These are phyloP conservation scores for Cerastoderma edule DNA, from an alignment of 2,888 invertebrate species.

Conservation along the genomic window DNA sequence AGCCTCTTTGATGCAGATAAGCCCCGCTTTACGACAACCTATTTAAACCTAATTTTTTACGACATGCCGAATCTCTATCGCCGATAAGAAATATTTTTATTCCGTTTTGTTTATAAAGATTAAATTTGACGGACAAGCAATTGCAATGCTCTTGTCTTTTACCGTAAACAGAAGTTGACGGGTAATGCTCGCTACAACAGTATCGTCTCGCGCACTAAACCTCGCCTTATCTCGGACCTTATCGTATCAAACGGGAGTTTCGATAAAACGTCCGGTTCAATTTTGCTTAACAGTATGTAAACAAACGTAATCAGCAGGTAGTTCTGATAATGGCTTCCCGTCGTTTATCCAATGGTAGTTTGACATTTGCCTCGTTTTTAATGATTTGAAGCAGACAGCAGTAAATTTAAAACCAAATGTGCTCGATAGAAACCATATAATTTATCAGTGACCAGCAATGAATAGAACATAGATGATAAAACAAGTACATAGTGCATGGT, in stretches of 20 bases:
- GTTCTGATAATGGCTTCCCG: slow-evolving; percentile 2
- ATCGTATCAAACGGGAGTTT: slow-evolving; percentile 24
- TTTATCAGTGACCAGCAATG: too few relatives aligned
- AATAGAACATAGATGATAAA: too few relatives aligned
- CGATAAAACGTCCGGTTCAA: slow-evolving; percentile 25
- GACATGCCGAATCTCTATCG: neutral
- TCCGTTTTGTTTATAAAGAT: slow-evolving; percentile 24
- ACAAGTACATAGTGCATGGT: too few relatives aligned
- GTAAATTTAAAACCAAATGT: too few relatives aligned
- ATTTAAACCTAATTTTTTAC: slow-evolving; percentile 1
- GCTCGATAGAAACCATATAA: too few relatives aligned
- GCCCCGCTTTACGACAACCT: slow-evolving; percentile 11
- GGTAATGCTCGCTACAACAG: slow-evolving; percentile 12
- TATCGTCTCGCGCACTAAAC: slow-evolving; percentile 28
- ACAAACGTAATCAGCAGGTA: slow-evolving; percentile 25
- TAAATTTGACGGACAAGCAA: slow-evolving; percentile 16
- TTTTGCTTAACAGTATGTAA: slow-evolving; percentile 17
- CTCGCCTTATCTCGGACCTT: slow-evolving; percentile 28
- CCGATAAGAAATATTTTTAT: slow-evolving; percentile 21
- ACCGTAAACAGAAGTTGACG: slow-evolving; percentile 25
- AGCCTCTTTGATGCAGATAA: slow-evolving; percentile 14
- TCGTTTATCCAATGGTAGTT: too few relatives aligned
- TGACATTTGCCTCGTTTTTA: too few relatives aligned
- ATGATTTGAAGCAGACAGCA: too few relatives aligned
- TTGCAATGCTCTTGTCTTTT: slow-evolving; percentile 14